Percentiles rank a stretch among this genome's conserved stretches.
phyloP scores from a whole-genome alignment of 2,113 vertebrate species.

The Collichthys lucidus region DNA sequence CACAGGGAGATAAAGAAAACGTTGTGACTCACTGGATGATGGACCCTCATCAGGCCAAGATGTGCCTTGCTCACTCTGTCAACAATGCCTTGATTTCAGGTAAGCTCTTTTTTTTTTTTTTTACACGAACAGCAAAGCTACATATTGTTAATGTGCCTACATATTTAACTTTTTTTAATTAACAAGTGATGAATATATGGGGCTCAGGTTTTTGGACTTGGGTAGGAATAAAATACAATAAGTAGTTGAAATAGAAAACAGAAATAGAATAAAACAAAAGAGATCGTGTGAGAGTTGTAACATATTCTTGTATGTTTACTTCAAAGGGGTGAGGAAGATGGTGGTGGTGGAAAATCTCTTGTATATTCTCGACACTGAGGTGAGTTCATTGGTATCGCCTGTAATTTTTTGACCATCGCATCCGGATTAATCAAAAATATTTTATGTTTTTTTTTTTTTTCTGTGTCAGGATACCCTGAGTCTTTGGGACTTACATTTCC shows the following conservation, averaged over 20 bases:
- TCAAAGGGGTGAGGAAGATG: constrained; percentile 89
- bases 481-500: constrained; percentile 89
- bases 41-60: constrained; percentile 75
- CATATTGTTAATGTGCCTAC: background rate
- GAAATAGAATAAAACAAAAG: background rate
- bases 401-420: background rate
- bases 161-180: background rate
- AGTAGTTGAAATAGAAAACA: background rate
- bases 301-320: constrained; percentile 35
- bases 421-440: background rate
- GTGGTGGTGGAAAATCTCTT: constrained; percentile 89
- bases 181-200: background rate
- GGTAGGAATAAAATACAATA: background rate
- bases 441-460: background rate
- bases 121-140: background rate
- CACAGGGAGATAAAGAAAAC: constrained; percentile 86
- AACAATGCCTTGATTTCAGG: constrained; percentile 88
- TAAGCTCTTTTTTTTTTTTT: constrained; percentile 67
- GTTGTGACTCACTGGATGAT: constrained; percentile 89
- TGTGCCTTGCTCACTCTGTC: constrained; percentile 80
- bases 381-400: constrained; percentile 69
- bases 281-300: background rate
- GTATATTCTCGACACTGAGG: constrained; percentile 91
- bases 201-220: background rate
- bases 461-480: constrained; percentile 87